phyloP scores from a whole-genome alignment of 2,888 invertebrate species.

The Molanna angustata region DNA sequence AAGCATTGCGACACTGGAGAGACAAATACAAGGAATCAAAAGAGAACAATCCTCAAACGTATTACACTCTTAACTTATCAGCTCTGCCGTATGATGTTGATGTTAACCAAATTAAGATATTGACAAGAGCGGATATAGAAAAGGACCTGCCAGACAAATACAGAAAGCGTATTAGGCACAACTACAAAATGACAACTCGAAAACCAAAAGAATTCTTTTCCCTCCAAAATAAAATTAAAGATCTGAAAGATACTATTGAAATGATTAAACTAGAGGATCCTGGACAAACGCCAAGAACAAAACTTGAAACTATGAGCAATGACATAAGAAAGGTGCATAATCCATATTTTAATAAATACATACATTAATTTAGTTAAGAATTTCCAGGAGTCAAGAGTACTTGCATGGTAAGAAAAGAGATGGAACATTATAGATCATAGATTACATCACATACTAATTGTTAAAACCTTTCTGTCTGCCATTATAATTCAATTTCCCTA shows the following conservation, averaged over 20 bases:
- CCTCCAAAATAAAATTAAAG: slow-evolving; percentile 43
- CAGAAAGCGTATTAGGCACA: slow-evolving; percentile 40
- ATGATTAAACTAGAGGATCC: background rate
- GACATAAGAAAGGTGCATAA: slow-evolving; percentile 60
- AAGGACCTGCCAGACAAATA: slow-evolving; percentile 52
- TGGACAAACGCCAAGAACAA: slow-evolving; percentile 50
- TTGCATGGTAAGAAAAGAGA: no score
- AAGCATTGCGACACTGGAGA: slow-evolving; percentile 56
- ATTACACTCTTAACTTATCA: slow-evolving; percentile 39
- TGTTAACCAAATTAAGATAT: slow-evolving; percentile 52
- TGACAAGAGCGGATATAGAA: slow-evolving; percentile 50
- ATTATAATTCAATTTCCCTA: no score
- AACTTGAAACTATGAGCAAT: slow-evolving; percentile 52
- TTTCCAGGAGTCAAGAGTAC: no score
- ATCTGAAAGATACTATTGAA: slow-evolving; percentile 48
- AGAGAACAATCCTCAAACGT: slow-evolving; percentile 34
- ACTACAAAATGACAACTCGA: background rate
- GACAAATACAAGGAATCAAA: slow-evolving; percentile 42
- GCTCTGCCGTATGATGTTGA: slow-evolving; percentile 56
- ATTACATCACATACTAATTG: no score
- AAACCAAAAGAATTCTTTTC: slow-evolving; percentile 36
- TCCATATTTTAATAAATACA: no score
- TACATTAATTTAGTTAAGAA: no score
- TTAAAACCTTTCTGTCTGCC: no score
- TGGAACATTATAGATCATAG: no score